Conservation (phyloP, 2,888 invertebrate species). For the Diaphora mendica region DNA sequence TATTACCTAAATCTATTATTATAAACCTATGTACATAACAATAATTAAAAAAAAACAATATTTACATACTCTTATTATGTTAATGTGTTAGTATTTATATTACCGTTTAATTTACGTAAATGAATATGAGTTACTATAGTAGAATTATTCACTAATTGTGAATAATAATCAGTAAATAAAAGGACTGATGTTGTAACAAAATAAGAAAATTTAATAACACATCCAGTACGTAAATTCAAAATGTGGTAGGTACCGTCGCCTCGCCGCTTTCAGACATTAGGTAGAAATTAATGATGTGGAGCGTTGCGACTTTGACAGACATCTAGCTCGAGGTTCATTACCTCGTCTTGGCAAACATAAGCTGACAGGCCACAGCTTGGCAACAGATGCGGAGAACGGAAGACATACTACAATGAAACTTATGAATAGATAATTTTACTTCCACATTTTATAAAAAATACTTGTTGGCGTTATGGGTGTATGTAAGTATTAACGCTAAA, state of each 20-base stretch:
- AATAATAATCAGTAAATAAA: not conserved
- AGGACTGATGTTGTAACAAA: not conserved
- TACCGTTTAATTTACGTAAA: too few relatives aligned
- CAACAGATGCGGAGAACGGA: constrained; percentile 15
- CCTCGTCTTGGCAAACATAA: constrained; percentile 59
- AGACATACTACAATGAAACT: not conserved
- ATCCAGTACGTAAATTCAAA: constrained; percentile 64
- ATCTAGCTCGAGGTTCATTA: constrained; percentile 67
- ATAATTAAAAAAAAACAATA: too few relatives aligned
- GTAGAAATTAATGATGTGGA: constrained; percentile 80
- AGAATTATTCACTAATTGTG: not conserved
- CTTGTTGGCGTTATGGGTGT: not conserved
- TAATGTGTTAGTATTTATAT: too few relatives aligned
- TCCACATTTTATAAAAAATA: too few relatives aligned
- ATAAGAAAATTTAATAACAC: constrained; percentile 9
- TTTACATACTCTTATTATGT: too few relatives aligned
- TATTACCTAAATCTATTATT: too few relatives aligned
- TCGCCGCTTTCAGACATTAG: constrained; percentile 73
- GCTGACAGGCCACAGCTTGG: constrained; percentile 17
- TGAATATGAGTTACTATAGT: not conserved
- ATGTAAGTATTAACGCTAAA: not conserved
- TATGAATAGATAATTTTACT: not conserved
- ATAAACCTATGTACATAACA: too few relatives aligned
- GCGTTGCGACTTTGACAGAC: constrained; percentile 69
- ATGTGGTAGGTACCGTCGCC: constrained; percentile 66